Evolutionary conservation across 2,888 invertebrate species (phyloP).

Genomic region (Eristalis arbustorum): DNA sequence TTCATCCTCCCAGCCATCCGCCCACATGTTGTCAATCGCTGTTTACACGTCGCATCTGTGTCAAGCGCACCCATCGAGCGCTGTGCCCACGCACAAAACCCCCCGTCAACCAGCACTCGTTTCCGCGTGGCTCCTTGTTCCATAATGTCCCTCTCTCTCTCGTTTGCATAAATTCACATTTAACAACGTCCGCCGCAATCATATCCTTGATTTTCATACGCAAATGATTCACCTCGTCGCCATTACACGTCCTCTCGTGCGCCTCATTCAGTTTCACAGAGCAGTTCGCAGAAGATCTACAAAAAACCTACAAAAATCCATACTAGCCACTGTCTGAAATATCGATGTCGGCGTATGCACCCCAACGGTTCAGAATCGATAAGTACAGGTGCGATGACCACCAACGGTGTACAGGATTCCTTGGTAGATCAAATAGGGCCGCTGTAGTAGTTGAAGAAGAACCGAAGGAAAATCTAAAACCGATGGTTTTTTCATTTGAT

Average conservation of each 20-base stretch:
- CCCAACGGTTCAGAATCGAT: too few species aligned
- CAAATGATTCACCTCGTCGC: conserved; percentile 25
- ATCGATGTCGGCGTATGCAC: too few species aligned
- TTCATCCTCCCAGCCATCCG: neutral
- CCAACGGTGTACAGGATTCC: too few species aligned
- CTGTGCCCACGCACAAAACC: neutral
- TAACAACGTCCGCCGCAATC: conserved; percentile 41
- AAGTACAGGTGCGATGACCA: too few species aligned
- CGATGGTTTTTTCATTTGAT: too few species aligned
- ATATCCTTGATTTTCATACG: conserved; percentile 41
- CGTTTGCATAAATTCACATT: conserved; percentile 6
- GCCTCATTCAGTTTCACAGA: too few species aligned
- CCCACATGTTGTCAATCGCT: neutral
- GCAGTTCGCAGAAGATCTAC: too few species aligned
- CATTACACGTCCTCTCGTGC: conserved; percentile 20
- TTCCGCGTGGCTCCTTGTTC: neutral
- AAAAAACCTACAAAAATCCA: too few species aligned
- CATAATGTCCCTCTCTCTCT: neutral
- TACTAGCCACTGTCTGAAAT: too few species aligned
- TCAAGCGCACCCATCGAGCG: neutral
- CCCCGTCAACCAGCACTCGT: neutral
- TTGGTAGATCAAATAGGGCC: too few species aligned
- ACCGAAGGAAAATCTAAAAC: too few species aligned
- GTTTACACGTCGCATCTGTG: neutral
- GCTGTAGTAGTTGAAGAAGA: too few species aligned